Percentiles rank a stretch among this genome's conserved stretches.
Conservation (phyloP, 2,888 invertebrate genomes). For the Gryllus longicercus region DNA sequence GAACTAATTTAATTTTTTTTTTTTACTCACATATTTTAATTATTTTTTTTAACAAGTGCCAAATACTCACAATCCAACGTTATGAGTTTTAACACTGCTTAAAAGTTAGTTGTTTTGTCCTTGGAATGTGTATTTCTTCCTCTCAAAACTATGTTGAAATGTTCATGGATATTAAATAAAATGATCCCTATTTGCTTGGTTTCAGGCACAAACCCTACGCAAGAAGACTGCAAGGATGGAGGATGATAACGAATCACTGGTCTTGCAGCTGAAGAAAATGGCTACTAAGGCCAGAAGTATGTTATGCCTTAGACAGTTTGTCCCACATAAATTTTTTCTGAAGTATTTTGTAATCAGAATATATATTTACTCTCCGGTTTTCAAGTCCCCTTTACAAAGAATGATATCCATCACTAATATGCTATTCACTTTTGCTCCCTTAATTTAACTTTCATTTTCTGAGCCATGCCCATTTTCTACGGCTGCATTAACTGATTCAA, state of each 20-base stretch:
- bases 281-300: slow-evolving; percentile 80
- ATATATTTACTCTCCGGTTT: not conserved
- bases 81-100: not conserved
- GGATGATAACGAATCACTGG: slow-evolving; percentile 94
- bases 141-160: not conserved
- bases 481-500: slow-evolving; percentile 32
- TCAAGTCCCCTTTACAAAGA: slow-evolving; percentile 18
- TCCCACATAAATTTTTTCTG: not conserved
- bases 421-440: slow-evolving; percentile 20
- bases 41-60: too few relatives aligned
- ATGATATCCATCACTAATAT: slow-evolving; percentile 12
- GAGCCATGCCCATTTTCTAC: slow-evolving; percentile 34
- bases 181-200: slow-evolving; percentile 43
- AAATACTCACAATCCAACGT: too few relatives aligned
- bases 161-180: not conserved
- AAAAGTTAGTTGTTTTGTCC: not conserved
- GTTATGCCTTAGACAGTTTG: slow-evolving; percentile 43
- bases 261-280: slow-evolving; percentile 94
- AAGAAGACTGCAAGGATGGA: slow-evolving; percentile 89
- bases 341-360: not conserved
- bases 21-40: too few relatives aligned
- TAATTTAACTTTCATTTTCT: slow-evolving; percentile 26
- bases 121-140: slow-evolving; percentile 21
- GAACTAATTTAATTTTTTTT: too few relatives aligned
- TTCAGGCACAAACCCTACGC: slow-evolving; percentile 80